Percentiles rank a stretch among this genome's conserved stretches.
Evolutionary conservation across 2,113 vertebrate species (phyloP).

Genomic region (Pitta sordida): DNA sequence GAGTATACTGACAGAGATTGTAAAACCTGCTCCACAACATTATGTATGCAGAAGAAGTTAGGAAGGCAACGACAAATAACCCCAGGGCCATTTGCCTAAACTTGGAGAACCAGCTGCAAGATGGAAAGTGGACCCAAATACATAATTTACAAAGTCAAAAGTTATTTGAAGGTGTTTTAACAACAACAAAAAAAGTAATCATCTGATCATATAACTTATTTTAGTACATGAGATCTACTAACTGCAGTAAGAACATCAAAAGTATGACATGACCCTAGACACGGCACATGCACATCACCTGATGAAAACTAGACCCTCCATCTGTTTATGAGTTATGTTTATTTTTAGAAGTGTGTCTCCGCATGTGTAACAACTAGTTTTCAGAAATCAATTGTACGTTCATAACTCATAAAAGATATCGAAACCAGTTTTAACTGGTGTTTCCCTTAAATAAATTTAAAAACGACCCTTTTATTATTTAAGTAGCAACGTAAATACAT

Average conservation of each 20-base stretch:
- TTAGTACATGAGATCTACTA: neutral
- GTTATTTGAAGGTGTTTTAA: neutral
- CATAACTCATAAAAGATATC: neutral
- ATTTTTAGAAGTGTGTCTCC: neutral
- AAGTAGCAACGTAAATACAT: neutral
- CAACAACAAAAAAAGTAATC: neutral
- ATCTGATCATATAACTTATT: neutral
- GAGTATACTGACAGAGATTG: neutral
- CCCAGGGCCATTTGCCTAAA: neutral
- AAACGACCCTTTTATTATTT: neutral
- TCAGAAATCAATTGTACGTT: neutral
- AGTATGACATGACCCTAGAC: neutral
- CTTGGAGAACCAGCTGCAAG: neutral
- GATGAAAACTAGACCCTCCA: neutral
- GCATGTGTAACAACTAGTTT: neutral
- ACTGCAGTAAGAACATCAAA: neutral
- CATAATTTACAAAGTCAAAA: neutral
- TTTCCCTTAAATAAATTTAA: neutral
- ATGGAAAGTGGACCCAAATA: neutral
- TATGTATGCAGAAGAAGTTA: neutral
- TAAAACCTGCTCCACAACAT: slow-evolving; percentile 39
- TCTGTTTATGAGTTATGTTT: neutral
- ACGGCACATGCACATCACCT: neutral
- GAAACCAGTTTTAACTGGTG: neutral
- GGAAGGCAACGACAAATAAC: slow-evolving; percentile 28